Percentiles rank a stretch among this genome's conserved stretches.
phyloP scores from a whole-genome alignment of 2,113 vertebrate genomes.

The Tachuris rubrigastra region DNA sequence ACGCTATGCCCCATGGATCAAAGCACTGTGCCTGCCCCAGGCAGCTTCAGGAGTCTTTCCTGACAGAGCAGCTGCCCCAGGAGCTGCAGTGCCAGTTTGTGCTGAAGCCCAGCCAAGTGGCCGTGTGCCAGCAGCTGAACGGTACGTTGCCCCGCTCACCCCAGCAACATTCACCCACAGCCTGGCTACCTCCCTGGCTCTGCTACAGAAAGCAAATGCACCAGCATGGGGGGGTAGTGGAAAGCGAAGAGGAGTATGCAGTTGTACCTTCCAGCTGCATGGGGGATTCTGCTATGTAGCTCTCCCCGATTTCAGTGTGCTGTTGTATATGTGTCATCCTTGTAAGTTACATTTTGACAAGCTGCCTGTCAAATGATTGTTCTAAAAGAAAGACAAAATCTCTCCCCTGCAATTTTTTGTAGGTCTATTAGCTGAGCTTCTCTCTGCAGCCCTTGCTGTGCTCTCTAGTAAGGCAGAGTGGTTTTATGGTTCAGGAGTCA shows the following conservation, averaged over 20 bases:
- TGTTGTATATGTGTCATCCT: background rate
- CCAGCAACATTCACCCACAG: background rate
- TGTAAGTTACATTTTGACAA: constrained; percentile 1
- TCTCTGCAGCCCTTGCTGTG: background rate
- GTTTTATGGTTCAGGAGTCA: background rate
- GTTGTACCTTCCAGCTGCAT: background rate
- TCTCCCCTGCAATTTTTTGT: background rate
- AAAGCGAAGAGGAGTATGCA: background rate
- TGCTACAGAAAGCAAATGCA: background rate
- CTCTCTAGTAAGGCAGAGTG: background rate
- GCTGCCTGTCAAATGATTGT: background rate
- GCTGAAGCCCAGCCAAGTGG: constrained; percentile 84
- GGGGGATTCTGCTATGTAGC: background rate
- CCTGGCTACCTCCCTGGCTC: background rate
- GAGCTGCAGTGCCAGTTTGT: constrained; percentile 95
- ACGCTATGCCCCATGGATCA: constrained; percentile 71
- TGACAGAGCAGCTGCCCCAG: constrained; percentile 84
- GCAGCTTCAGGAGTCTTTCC: constrained; percentile 79
- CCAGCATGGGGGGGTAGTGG: background rate
- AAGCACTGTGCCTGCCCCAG: constrained; percentile 71
- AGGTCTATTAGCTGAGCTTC: background rate
- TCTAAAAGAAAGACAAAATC: background rate
- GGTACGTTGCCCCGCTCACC: constrained; percentile 69
- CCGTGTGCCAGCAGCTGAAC: constrained; percentile 66
- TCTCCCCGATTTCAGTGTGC: background rate